These are phyloP conservation scores for Anolis apletophallus DNA, from an alignment of 2,797 vertebrate genomes.

Conservation along the genomic window DNA sequence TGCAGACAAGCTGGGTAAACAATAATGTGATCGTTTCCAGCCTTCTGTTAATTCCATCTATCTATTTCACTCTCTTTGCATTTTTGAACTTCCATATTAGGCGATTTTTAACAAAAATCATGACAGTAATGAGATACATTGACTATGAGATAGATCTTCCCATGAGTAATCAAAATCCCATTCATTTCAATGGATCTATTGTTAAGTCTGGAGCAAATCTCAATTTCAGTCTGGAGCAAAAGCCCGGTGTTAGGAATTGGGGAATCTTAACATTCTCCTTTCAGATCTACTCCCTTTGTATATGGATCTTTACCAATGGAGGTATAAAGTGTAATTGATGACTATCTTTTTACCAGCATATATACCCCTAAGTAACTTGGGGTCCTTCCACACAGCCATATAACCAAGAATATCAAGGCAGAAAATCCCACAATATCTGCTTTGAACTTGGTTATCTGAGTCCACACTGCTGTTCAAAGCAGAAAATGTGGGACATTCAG, in stretches of 20 bases:
- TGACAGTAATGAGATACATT: neutral
- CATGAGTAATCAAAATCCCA: neutral
- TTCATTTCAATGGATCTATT: neutral
- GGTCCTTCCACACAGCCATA: too few relatives aligned
- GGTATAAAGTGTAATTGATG: neutral
- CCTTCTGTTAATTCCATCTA: slow-evolving; percentile 9
- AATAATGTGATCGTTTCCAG: slow-evolving; percentile 12
- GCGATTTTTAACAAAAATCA: neutral
- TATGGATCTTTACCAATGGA: neutral
- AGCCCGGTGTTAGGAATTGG: neutral
- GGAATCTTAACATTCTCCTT: neutral
- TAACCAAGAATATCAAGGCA: too few relatives aligned
- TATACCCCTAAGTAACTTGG: neutral
- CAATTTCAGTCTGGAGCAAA: neutral
- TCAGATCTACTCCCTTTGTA: too few relatives aligned
- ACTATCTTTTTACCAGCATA: neutral
- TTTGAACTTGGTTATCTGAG: too few relatives aligned
- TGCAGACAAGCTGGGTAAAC: slow-evolving; percentile 28
- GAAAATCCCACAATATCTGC: too few relatives aligned
- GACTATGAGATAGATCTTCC: neutral
- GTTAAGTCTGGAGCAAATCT: neutral
- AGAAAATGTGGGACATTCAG: too few relatives aligned
- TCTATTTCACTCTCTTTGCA: too few relatives aligned
- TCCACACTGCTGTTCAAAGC: too few relatives aligned
- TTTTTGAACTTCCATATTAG: neutral